phyloP scores from a whole-genome alignment of 2,113 vertebrate species.

The Numida meleagris region DNA sequence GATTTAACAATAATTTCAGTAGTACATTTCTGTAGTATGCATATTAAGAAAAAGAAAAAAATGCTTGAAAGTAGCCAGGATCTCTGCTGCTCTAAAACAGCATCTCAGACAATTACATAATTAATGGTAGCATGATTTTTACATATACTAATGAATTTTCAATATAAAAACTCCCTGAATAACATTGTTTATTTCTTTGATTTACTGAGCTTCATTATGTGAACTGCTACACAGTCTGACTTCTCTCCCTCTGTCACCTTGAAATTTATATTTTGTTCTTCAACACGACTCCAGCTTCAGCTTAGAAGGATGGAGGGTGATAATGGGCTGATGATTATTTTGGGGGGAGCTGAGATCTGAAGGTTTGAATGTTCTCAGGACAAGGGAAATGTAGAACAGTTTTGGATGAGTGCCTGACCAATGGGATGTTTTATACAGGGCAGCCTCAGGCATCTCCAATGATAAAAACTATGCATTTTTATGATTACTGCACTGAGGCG shows the following conservation, averaged over 20 bases:
- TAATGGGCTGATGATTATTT: background rate
- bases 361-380: background rate
- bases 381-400: background rate
- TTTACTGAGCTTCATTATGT: background rate
- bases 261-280: background rate
- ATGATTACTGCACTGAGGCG: background rate
- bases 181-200: background rate
- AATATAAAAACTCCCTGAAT: background rate
- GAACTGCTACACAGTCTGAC: background rate
- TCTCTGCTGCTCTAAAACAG: background rate
- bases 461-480: background rate
- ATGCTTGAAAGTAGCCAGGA: background rate
- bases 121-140: background rate
- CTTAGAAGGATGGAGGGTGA: background rate
- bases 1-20: constrained; percentile 21
- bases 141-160: background rate
- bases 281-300: background rate
- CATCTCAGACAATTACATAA: background rate
- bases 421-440: background rate
- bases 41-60: background rate
- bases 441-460: background rate
- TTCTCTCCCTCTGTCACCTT: background rate
- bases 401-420: background rate
- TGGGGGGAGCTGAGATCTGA: background rate
- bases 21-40: background rate